Base-by-base conservation (phyloP, 2,888 invertebrate genomes). In the Nomada goodeniana region DNA sequence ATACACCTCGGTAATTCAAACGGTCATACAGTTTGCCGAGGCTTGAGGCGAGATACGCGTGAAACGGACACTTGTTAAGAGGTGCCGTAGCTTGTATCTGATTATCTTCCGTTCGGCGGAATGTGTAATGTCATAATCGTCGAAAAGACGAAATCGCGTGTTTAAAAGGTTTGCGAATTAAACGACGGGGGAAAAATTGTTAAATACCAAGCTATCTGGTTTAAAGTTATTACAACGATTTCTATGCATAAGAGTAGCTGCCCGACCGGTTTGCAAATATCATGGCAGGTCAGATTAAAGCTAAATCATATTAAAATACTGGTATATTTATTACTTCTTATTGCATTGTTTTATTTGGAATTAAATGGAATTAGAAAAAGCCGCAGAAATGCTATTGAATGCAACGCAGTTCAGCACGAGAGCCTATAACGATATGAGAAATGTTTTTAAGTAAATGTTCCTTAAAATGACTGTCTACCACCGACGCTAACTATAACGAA, bases 201-300 rank as follows among this genome's bases (percentile, higher is more conserved):
- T 63, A 73, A 73, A 57, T 55, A 64, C 20, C 73, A 55, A 26
- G 26, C 57, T 29, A 55, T 64, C 29, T 11, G 20, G 64, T 73
- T 63, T 63, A 64, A 44, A 72, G 26, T 73, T 73, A 73, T 73
- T 64, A 42, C 53, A n/a, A 53, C 44, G 55, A 73, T 64, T 73
- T 44, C 61, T 26, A 20, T 10, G 53, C 36, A 18, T 20, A 36
- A 11, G 29, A 26, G 44, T 57, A 29, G 73, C 64, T 23, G 73
- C 2, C 18, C 20, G 55, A 64, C 64, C 64, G 73, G 64, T 73
- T 73, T 57, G 20, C 64, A 73, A 64, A 73, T 63, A 73, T 57
- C 57, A 10, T 3, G 63, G 4, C 57, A 7, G 23, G 29, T 10
- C 44, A 44, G 26, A 52, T 36, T 67, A 7, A 55, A 57, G 50